phyloP scores from a whole-genome alignment of 2,113 vertebrate species.

The Fulica atra region DNA sequence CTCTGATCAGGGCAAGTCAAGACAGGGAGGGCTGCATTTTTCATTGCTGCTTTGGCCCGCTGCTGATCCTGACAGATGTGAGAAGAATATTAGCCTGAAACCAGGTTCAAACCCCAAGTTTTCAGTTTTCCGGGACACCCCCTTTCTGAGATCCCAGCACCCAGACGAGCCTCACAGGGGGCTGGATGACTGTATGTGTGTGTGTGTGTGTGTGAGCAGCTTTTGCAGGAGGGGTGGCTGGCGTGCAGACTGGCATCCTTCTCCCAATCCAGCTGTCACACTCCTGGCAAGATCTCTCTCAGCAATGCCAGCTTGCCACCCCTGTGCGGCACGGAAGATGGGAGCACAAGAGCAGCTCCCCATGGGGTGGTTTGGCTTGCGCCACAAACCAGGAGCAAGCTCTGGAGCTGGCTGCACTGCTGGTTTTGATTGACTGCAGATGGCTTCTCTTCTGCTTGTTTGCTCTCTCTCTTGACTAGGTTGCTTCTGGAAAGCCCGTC shows the following conservation, averaged over 20 bases:
- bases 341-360: neutral
- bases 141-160: neutral
- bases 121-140: neutral
- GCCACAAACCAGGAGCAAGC: neutral
- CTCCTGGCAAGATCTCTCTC: neutral
- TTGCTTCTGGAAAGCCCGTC: constrained; percentile 14
- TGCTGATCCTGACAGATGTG: neutral
- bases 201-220: neutral
- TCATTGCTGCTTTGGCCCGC: neutral
- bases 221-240: neutral
- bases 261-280: neutral
- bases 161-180: neutral
- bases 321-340: neutral
- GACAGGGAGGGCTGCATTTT: neutral
- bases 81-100: neutral
- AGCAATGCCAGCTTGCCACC: neutral
- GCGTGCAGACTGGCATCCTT: neutral
- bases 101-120: neutral
- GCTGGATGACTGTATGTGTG: neutral
- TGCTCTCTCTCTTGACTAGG: neutral
- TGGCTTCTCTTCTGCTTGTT: neutral
- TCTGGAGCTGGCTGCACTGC: constrained; percentile 4
- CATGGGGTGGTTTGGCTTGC: rapidly evolving
- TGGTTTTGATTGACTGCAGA: constrained; percentile 19
- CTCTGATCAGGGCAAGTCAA: neutral